A percentile compares a stretch with the other conserved stretches of the same genome.
phyloP scores from a whole-genome alignment of 2,888 invertebrate genomes.

The Aleiodes alternator region DNA sequence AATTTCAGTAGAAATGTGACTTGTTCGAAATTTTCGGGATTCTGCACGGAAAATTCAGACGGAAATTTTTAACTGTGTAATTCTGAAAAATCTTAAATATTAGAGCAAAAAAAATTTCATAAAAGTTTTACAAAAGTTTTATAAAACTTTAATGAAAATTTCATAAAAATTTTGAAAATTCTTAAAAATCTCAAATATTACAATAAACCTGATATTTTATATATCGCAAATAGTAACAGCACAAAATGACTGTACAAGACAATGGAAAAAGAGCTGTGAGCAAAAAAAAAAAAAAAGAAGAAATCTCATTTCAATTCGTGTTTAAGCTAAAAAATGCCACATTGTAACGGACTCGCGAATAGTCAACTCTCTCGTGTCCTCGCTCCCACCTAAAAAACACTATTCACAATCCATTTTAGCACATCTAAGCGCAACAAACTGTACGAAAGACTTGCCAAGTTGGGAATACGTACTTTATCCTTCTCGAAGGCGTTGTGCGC shows the following conservation, averaged over 20 bases:
- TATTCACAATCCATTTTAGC: conserved; percentile 38
- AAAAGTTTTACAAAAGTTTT: no score
- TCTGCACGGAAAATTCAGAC: no score
- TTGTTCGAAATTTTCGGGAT: no score
- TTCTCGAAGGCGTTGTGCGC: conserved; percentile 17
- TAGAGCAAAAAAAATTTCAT: no score
- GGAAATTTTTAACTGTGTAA: no score
- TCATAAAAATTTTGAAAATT: no score
- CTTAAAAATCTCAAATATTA: no score
- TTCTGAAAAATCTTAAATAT: no score
- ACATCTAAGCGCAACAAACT: conserved; percentile 37
- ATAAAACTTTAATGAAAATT: no score
- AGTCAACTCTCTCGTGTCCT: background rate
- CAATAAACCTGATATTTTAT: no score
- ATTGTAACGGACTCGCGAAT: conserved; percentile 42
- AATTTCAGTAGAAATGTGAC: no score
- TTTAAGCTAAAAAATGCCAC: background rate
- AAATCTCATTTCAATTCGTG: conserved; percentile 16
- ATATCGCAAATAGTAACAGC: no score
- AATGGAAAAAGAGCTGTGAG: background rate
- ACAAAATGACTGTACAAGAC: background rate
- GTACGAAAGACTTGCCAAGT: conserved; percentile 34
- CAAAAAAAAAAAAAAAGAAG: conserved; percentile 32
- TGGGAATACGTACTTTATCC: conserved; percentile 3
- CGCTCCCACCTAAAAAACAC: conserved; percentile 8